Conservation (phyloP, 1,140 invertebrate species). For the Myzus persicae region DNA sequence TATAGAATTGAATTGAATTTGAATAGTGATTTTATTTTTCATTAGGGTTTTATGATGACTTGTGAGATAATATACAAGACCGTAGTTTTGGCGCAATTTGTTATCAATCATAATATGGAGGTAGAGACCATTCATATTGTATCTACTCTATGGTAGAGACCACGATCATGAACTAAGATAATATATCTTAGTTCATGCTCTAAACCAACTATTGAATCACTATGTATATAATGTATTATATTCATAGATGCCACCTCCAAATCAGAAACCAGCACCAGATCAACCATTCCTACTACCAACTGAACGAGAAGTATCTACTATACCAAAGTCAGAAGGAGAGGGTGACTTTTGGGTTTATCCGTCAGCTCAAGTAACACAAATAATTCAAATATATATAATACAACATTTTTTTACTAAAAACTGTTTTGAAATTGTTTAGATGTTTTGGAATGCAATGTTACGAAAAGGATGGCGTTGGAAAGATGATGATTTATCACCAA, state of each 20-base stretch:
- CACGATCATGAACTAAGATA: too few relatives aligned
- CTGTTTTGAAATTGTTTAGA: constrained; percentile 66
- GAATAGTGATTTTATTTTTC: too few relatives aligned
- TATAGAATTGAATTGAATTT: too few relatives aligned
- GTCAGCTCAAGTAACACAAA: constrained; percentile 79
- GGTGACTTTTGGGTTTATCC: constrained; percentile 96
- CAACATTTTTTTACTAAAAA: background rate
- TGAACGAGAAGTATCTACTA: constrained; percentile 85
- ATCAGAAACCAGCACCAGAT: constrained; percentile 94
- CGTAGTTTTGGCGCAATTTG: too few relatives aligned
- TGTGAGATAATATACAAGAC: too few relatives aligned
- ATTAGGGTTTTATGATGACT: too few relatives aligned
- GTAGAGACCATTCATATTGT: too few relatives aligned
- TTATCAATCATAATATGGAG: too few relatives aligned
- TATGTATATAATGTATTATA: background rate
- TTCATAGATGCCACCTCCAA: constrained; percentile 88
- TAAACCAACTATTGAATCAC: background rate
- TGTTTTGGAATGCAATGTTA: constrained; percentile 99
- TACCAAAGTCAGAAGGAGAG: constrained; percentile 83
- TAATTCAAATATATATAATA: background rate
- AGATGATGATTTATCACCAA: constrained; percentile 82
- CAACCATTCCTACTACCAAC: constrained; percentile 94
- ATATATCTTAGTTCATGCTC: too few relatives aligned
- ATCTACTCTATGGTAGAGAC: too few relatives aligned
- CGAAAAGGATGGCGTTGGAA: constrained; percentile 99